Conservation (phyloP, 2,797 vertebrate genomes). For the Parauchenoglanis punctatus region DNA sequence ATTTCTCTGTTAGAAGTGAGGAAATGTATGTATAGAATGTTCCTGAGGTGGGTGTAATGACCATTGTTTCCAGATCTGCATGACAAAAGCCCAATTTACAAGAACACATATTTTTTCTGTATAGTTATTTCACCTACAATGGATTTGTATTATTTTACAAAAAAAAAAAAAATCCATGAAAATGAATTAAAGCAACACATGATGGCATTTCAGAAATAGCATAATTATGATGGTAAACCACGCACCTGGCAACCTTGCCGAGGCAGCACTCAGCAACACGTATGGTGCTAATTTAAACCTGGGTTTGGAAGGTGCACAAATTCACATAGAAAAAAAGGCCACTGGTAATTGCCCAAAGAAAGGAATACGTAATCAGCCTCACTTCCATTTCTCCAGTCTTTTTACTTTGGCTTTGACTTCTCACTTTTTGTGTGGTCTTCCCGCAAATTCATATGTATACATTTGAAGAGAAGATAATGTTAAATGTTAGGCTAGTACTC, state of each 20-base stretch:
- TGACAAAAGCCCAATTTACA: neutral
- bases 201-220: neutral
- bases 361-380: neutral
- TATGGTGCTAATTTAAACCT: neutral
- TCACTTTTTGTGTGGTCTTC: neutral
- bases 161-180: neutral
- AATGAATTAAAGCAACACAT: neutral
- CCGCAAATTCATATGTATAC: neutral
- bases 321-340: neutral
- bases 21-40: neutral
- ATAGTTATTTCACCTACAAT: neutral
- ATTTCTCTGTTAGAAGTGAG: neutral
- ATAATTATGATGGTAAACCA: neutral
- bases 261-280: neutral
- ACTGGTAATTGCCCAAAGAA: neutral
- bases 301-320: neutral
- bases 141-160: neutral
- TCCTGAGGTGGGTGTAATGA: neutral
- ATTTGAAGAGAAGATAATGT: neutral
- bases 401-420: neutral
- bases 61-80: neutral
- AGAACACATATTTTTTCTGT: neutral
- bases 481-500: neutral
- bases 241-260: neutral
- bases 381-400: neutral